These are phyloP conservation scores for Mus caroli DNA, from an alignment of 2,797 vertebrate species.

Conservation along the genomic window DNA sequence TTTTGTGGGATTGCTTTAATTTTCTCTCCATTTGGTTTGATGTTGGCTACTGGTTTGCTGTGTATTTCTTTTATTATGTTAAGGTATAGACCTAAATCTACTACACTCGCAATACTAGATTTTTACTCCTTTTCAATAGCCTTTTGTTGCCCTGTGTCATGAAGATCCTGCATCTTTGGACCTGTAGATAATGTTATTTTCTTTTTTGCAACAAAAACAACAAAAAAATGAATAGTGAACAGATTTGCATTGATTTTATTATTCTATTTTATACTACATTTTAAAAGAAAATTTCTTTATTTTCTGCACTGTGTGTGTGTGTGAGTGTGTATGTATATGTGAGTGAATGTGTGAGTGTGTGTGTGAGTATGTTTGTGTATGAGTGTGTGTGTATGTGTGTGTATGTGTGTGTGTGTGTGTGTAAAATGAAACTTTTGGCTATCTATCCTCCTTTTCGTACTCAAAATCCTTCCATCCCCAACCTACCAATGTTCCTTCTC, in stretches of 20 bases:
- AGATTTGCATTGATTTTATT: background rate
- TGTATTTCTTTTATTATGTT: no score
- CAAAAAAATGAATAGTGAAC: background rate
- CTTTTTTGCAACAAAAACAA: background rate
- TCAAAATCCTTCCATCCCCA: background rate
- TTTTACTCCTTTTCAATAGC: background rate
- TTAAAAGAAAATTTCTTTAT: background rate
- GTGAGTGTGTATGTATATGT: background rate
- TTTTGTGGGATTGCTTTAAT: no score
- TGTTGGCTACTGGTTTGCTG: no score
- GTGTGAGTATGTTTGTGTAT: background rate
- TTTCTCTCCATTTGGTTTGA: no score
- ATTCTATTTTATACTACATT: constrained; percentile 6
- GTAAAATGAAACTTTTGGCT: background rate
- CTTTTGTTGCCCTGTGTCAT: background rate
- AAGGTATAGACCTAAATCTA: no score
- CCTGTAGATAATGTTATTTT: background rate
- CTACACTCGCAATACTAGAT: background rate
- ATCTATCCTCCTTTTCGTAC: background rate
- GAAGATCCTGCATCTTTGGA: background rate
- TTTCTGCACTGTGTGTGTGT: background rate
- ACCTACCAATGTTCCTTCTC: background rate
- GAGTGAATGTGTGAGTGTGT: no score
- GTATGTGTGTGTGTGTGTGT: background rate
- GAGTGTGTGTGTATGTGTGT: background rate